These are phyloP conservation scores for Machimus rusticus DNA, from an alignment of 2,888 invertebrate genomes.

Conservation along the genomic window DNA sequence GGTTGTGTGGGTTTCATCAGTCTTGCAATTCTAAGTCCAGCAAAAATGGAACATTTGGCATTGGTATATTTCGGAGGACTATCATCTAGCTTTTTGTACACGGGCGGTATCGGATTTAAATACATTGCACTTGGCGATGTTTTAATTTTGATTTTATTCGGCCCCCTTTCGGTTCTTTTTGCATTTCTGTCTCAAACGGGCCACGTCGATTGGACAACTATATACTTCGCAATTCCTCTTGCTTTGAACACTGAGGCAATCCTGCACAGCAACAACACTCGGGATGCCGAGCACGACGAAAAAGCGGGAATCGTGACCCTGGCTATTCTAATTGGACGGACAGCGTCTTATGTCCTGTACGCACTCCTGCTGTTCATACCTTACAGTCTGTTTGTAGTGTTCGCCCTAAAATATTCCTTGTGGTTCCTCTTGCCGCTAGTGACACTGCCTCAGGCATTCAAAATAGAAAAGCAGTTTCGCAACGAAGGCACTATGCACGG, in stretches of 20 bases:
- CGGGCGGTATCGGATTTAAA: conserved; percentile 94
- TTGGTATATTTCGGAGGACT: conserved; percentile 94
- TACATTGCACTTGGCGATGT: conserved; percentile 95
- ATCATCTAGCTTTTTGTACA: conserved; percentile 95
- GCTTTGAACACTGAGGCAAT: conserved; percentile 95
- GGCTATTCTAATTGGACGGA: conserved; percentile 91
- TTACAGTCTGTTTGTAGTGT: conserved; percentile 87
- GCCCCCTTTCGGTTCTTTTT: conserved; percentile 92
- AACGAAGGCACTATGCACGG: conserved; percentile 77
- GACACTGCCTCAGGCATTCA: conserved; percentile 87
- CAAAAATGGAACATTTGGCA: conserved; percentile 93
- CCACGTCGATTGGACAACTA: conserved; percentile 86
- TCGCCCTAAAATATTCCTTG: conserved; percentile 81
- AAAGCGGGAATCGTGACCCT: conserved; percentile 92
- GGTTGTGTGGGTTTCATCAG: conserved; percentile 86
- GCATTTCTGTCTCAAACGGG: conserved; percentile 94
- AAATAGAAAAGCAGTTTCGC: conserved; percentile 88
- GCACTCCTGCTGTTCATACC: conserved; percentile 89
- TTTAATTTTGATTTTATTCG: conserved; percentile 89
- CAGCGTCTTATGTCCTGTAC: conserved; percentile 89
- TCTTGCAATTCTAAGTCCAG: conserved; percentile 81
- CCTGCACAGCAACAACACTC: conserved; percentile 92
- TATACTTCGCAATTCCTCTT: conserved; percentile 92
- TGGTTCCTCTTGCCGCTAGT: conserved; percentile 91
- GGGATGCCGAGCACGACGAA: conserved; percentile 87